These are phyloP conservation scores for Agonopterix alstromeriana DNA, from an alignment of 2,888 invertebrate genomes.

Conservation along the genomic window DNA sequence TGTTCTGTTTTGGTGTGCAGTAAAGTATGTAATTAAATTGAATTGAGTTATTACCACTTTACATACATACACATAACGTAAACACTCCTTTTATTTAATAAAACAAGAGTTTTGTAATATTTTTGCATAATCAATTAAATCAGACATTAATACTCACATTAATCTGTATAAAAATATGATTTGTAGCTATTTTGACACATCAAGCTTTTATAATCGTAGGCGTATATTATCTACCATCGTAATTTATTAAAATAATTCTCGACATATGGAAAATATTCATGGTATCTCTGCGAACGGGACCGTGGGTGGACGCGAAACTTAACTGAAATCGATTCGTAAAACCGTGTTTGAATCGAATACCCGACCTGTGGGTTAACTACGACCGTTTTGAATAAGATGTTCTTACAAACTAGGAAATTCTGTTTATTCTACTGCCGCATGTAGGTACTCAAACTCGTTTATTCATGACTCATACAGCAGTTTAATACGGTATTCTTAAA, in stretches of 20 bases:
- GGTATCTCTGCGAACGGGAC: slow-evolving; percentile 22
- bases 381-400: slow-evolving; percentile 54
- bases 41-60: no score
- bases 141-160: not conserved
- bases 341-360: slow-evolving; percentile 49
- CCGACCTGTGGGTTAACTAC: slow-evolving; percentile 57
- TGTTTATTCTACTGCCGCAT: not conserved
- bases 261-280: slow-evolving; percentile 7
- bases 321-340: slow-evolving; percentile 54
- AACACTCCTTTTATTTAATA: no score
- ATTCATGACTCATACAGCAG: not conserved
- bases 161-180: not conserved
- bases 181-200: not conserved
- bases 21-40: no score
- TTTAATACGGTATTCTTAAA: not conserved
- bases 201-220: not conserved
- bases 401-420: slow-evolving; percentile 16
- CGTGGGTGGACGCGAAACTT: slow-evolving; percentile 57
- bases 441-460: not conserved
- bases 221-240: slow-evolving; percentile 2
- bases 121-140: no score
- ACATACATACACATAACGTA: no score
- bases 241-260: slow-evolving; percentile 2
- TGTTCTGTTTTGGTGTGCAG: no score
- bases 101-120: no score